phyloP scores from a whole-genome alignment of 2,113 vertebrate species.

The Actenoides lindsayi region DNA sequence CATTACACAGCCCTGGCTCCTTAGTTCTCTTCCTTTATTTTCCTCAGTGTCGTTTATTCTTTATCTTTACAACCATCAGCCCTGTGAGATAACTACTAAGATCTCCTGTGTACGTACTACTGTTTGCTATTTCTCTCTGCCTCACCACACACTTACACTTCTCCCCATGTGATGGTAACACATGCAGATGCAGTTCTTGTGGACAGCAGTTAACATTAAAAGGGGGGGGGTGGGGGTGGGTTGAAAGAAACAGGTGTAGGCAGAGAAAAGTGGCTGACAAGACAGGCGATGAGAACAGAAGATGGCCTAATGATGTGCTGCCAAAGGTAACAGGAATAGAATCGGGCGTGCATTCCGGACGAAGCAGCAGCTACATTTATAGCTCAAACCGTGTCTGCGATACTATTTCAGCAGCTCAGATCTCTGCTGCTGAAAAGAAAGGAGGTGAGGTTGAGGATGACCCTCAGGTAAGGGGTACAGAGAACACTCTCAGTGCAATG shows the following conservation, averaged over 20 bases:
- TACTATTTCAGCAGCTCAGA: background rate
- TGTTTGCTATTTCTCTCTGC: background rate
- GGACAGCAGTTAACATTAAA: background rate
- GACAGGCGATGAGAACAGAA: background rate
- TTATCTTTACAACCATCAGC: background rate
- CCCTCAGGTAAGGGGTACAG: background rate
- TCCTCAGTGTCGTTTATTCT: background rate
- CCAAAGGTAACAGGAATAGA: background rate
- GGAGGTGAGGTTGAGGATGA: background rate
- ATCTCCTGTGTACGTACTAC: fast-evolving
- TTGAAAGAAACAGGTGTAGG: background rate
- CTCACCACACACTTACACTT: background rate
- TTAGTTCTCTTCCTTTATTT: background rate
- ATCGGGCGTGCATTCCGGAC: background rate
- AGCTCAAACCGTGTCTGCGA: background rate
- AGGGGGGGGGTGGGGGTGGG: too few species aligned
- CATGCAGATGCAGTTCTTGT: background rate
- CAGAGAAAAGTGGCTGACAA: background rate
- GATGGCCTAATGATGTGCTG: fast-evolving
- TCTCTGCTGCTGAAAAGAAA: background rate
- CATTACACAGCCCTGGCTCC: background rate
- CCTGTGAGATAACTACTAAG: background rate
- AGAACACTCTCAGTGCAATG: background rate
- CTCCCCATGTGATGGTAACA: background rate
- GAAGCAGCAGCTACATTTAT: background rate